phyloP scores from a whole-genome alignment of 1,140 invertebrate species.

The Acromyrmex charruanus region DNA sequence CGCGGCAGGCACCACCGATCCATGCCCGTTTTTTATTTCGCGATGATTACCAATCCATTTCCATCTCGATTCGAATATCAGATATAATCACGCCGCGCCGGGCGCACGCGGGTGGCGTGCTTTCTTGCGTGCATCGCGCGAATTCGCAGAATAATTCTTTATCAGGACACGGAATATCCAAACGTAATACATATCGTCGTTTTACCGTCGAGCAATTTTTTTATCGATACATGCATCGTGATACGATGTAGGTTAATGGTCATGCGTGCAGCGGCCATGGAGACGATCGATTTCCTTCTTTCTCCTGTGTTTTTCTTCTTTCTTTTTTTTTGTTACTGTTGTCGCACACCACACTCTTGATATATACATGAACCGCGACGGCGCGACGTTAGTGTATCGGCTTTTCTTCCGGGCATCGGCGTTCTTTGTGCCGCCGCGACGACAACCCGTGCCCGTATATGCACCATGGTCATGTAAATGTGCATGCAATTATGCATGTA shows the following conservation, averaged over 20 bases:
- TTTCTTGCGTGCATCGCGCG: conserved; percentile 45
- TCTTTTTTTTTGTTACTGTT: conserved; percentile 4
- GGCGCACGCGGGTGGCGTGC: background rate
- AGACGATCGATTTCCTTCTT: conserved; percentile 66
- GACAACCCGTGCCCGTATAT: conserved; percentile 17
- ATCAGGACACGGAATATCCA: conserved; percentile 70
- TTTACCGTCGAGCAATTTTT: conserved; percentile 51
- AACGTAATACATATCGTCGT: conserved; percentile 63
- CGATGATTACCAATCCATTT: conserved; percentile 31
- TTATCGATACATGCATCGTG: conserved; percentile 64
- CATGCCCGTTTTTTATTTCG: conserved; percentile 31
- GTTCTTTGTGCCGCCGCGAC: conserved; percentile 38
- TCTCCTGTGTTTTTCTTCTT: background rate
- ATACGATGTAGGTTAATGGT: conserved; percentile 73
- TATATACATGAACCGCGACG: conserved; percentile 15
- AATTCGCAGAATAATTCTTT: conserved; percentile 61
- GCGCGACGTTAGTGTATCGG: conserved; percentile 24
- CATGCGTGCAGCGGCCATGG: conserved; percentile 42
- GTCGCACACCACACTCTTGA: background rate
- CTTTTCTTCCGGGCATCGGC: conserved; percentile 47
- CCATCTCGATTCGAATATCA: conserved; percentile 34
- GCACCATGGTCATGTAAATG: conserved; percentile 44
- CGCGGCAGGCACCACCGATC: background rate
- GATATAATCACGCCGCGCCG: background rate
- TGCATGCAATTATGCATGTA: conserved; percentile 63